Conservation (phyloP, 2,113 vertebrate genomes). For the Sorex araneus region DNA sequence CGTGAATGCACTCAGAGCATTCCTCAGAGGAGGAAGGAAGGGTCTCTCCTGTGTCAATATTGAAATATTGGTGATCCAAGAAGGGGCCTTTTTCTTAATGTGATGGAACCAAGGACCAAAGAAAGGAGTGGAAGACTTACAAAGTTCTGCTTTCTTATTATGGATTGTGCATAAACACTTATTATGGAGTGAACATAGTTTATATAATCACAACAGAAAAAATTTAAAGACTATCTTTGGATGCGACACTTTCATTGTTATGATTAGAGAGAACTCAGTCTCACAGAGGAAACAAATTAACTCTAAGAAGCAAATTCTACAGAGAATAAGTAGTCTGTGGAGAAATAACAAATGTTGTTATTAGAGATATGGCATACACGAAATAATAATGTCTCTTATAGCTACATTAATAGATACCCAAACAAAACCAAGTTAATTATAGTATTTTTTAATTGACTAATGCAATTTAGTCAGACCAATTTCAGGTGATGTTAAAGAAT, state of each 20-base stretch:
- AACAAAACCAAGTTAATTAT: neutral
- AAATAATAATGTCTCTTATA: neutral
- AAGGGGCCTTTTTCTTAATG: neutral
- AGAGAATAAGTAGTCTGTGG: neutral
- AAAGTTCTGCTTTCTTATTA: neutral
- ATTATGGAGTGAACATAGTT: neutral
- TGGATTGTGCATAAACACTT: neutral
- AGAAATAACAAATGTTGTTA: neutral
- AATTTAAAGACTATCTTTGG: neutral
- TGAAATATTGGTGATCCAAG: neutral
- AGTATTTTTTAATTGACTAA: neutral
- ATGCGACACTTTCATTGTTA: neutral
- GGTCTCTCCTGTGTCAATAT: neutral
- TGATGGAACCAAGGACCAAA: neutral
- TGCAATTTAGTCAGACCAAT: neutral
- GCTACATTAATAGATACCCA: neutral
- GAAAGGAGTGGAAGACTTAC: neutral
- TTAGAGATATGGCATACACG: neutral
- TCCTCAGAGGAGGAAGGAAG: neutral
- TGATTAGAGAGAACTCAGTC: neutral
- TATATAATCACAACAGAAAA: neutral
- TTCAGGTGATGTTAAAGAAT: neutral
- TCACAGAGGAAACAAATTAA: slow-evolving; percentile 19
- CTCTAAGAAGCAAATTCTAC: neutral
- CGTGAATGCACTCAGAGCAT: neutral